Evolutionary conservation across 2,113 vertebrate species (phyloP).

Genomic region (Motacilla tschutschensis): DNA sequence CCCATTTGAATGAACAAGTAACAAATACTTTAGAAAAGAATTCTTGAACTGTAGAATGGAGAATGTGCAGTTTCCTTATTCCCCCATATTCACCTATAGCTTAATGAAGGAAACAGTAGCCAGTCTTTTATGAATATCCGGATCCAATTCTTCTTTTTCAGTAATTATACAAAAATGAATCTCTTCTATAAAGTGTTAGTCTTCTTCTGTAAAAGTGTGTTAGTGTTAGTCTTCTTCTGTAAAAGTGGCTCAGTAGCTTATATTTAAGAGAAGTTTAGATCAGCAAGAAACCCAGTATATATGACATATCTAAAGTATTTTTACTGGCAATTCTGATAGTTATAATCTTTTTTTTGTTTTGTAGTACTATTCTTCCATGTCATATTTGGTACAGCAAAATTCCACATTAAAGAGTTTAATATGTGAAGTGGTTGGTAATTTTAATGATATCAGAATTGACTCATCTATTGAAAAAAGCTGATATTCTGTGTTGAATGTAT

Average conservation of each 20-base stretch:
- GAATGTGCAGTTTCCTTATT: not conserved
- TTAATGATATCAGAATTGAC: not conserved
- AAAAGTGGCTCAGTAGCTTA: not conserved
- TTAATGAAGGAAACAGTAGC: not conserved
- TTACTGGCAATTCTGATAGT: not conserved
- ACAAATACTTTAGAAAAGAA: not conserved
- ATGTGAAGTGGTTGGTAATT: not conserved
- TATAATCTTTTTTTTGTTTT: not conserved
- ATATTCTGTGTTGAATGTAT: not conserved
- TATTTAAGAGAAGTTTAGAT: not conserved
- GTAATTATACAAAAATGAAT: not conserved
- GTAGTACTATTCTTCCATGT: not conserved
- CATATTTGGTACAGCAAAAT: not conserved
- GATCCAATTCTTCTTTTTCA: not conserved
- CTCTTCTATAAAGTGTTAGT: not conserved
- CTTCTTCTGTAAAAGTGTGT: not conserved
- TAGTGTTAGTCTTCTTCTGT: not conserved
- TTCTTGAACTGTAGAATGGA: not conserved
- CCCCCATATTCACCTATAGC: not conserved
- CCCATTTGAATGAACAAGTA: not conserved
- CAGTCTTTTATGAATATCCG: not conserved
- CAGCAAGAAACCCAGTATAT: not conserved
- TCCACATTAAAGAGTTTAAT: not conserved
- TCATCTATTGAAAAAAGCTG: not conserved
- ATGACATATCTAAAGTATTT: not conserved